These are phyloP conservation scores for Agelas oroides DNA, from an alignment of 37 sponge, comb jelly and placozoan species.

Conservation along the genomic window DNA sequence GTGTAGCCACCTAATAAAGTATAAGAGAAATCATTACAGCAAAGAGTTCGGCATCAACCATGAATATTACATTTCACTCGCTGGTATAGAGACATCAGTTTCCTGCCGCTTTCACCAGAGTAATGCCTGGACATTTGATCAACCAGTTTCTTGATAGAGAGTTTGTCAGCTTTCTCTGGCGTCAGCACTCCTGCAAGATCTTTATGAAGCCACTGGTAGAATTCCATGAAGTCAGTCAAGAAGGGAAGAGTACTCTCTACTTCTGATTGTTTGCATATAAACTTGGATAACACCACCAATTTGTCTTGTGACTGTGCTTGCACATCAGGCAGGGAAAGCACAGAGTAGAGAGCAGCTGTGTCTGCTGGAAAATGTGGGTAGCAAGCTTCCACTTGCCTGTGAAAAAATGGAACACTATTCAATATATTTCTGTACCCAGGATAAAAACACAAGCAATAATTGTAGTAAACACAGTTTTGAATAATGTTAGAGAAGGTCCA, in stretches of 20 bases:
- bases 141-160: constrained; percentile 53
- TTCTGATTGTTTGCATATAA: constrained; percentile 22
- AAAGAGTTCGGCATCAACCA: no score
- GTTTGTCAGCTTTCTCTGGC: constrained; percentile 41
- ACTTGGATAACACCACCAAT: constrained; percentile 7
- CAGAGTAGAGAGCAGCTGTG: constrained; percentile 48
- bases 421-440: no score
- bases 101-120: not conserved
- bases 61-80: constrained; percentile 62
- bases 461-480: no score
- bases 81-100: constrained; percentile 44
- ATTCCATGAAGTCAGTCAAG: constrained; percentile 67
- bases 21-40: no score
- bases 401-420: no score
- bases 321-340: constrained; percentile 19
- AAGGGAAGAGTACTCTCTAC: constrained; percentile 31
- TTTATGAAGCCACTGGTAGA: constrained; percentile 76
- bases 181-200: constrained; percentile 57
- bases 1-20: no score
- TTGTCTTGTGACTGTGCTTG: no score
- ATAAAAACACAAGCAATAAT: no score
- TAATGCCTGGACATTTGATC: constrained; percentile 12
- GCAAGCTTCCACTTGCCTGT: constrained; percentile 33
- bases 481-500: no score
- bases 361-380: constrained; percentile 65